Evolutionary conservation across 2,888 invertebrate genomes (phyloP), one percentile per base, ranked within the genome.

Genomic region (Dexiosoma caninum): DNA sequence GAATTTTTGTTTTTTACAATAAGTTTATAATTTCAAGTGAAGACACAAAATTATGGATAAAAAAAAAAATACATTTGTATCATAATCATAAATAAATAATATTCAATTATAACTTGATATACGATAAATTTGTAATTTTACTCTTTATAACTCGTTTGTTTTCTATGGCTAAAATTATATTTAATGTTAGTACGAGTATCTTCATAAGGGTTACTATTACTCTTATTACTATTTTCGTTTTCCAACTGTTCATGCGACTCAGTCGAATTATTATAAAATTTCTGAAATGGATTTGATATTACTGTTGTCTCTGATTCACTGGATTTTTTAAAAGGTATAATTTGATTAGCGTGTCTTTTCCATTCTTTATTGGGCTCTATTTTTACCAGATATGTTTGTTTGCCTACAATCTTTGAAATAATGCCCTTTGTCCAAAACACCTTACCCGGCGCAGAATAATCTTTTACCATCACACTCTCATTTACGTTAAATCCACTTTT

Each of bases 261-360:
- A n/a, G 12, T 2, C n/a, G n/a, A n/a, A 37, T n/a, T 37, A 37
- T 12, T 12, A 37, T 37, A 37, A 37, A 37, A 12, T 37, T 37
- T n/a, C 37, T n/a, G 12, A 37, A 37, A 37, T 37, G 37, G 37
- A 37, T 37, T 5, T 37, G 37, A 37, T n/a, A 37, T n/a, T 37
- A 12, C 6, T 16, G 16, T 42, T 42, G 5, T 37, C n/a, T 37
- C 37, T 37, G 37, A n/a, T 37, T 37, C 16, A n/a, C 2, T 1
- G 9, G 32, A 0, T 37, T 2, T 62, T 1, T 16, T 53, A 14
- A 37, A 55, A 10, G n/a, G 16, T 14, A 77, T 60, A 2, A 60
- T 62, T 60, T 71, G 71, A 42, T 70, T 77, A 1, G 62, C 46
- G 49, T 77, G 64, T 51, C 71, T 49, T 46, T 78, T 71, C 59